phyloP scores from a whole-genome alignment of 1,140 invertebrate species.

The Andricus grossulariae region DNA sequence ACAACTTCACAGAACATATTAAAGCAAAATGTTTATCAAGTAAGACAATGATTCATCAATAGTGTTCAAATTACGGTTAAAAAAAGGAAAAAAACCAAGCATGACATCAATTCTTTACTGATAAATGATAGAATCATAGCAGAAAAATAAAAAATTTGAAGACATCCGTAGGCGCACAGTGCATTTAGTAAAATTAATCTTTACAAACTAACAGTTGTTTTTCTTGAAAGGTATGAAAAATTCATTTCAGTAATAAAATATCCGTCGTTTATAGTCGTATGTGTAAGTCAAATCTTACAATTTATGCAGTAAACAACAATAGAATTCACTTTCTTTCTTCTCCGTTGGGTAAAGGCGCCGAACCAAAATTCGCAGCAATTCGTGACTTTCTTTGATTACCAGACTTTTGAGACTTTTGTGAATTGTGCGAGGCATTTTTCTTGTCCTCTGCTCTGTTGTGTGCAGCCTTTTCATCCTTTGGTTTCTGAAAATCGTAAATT shows the following conservation, averaged over 20 bases:
- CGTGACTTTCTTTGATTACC: conserved; percentile 73
- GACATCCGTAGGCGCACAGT: not conserved
- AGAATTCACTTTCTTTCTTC: conserved; percentile 8
- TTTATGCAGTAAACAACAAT: not conserved
- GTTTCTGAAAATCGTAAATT: conserved; percentile 38
- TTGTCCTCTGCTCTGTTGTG: conserved; percentile 31
- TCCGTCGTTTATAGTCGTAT: not conserved
- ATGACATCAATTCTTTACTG: no score
- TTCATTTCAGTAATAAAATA: conserved; percentile 31
- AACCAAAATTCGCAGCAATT: conserved; percentile 77
- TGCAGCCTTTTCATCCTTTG: conserved; percentile 46
- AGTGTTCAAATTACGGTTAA: no score
- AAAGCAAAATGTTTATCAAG: not conserved
- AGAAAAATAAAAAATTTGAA: conserved; percentile 6
- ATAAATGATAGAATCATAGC: no score
- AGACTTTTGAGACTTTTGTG: conserved; percentile 60
- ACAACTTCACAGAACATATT: not conserved
- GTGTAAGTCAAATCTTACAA: not conserved
- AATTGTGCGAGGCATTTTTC: conserved; percentile 34
- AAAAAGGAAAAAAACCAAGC: no score
- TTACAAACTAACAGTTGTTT: not conserved
- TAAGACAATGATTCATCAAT: no score
- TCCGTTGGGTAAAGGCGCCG: conserved; percentile 46
- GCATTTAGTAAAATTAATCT: not conserved
- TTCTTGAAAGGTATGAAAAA: conserved; percentile 21